These are phyloP conservation scores for Falco naumanni DNA, from an alignment of 2,797 vertebrate species.

Conservation along the genomic window DNA sequence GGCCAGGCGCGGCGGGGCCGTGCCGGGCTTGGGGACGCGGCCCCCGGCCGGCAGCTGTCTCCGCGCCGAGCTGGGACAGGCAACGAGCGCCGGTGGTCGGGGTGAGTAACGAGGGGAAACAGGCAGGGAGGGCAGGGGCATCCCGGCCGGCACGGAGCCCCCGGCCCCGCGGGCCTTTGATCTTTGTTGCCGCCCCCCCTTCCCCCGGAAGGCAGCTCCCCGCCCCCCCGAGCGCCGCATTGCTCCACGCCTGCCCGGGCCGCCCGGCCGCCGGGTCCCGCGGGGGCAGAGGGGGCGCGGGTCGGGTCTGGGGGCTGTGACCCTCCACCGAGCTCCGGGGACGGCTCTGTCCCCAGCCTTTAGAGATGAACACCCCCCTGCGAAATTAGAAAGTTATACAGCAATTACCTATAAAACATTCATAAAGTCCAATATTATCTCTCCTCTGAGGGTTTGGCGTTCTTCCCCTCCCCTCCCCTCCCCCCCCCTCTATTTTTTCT, in stretches of 20 bases:
- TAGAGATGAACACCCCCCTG: not conserved
- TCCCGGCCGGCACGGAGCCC: not conserved
- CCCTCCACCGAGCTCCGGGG: not conserved
- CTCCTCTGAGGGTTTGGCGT: conserved; percentile 71
- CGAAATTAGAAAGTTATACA: conserved; percentile 65
- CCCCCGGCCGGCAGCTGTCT: conserved; percentile 83
- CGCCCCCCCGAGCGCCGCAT: not conserved
- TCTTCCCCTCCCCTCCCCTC: not conserved
- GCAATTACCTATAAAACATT: conserved; percentile 80
- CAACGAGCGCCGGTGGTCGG: conserved; percentile 80
- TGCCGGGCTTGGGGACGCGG: not conserved
- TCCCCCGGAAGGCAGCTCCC: not conserved
- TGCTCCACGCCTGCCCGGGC: not conserved
- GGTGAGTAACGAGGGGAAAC: conserved; percentile 76
- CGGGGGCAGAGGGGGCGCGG: not conserved
- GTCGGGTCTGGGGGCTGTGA: not conserved
- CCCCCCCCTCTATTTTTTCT: not conserved
- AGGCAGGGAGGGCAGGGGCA: not conserved
- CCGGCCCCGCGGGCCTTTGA: conserved; percentile 39
- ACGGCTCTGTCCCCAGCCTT: not conserved
- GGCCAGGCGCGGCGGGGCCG: not conserved
- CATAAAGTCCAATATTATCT: conserved; percentile 56
- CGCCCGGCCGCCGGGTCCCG: not conserved
- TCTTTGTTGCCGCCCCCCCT: not conserved
- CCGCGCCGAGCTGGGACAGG: conserved; percentile 71